A percentile compares a stretch with the other conserved stretches of the same genome.
phyloP scores from a whole-genome alignment of 2,888 invertebrate species.

The Schizaphis graminum region DNA sequence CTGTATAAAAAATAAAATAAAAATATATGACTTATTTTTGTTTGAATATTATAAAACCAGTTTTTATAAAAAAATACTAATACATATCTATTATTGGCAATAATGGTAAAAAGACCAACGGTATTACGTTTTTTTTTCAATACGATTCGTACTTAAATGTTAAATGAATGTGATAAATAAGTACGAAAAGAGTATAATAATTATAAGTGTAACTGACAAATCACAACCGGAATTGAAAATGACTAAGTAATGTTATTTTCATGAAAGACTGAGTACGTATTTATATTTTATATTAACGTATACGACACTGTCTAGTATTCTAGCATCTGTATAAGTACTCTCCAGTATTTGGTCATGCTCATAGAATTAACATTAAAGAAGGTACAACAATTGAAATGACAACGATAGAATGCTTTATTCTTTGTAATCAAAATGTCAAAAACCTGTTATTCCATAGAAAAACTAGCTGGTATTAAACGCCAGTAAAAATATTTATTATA shows the following conservation, averaged over 20 bases:
- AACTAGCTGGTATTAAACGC: background rate
- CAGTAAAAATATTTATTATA: background rate
- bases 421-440: constrained; percentile 27
- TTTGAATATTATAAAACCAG: no score
- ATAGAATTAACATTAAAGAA: constrained; percentile 26
- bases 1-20: no score
- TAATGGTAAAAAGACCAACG: background rate
- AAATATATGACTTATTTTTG: no score
- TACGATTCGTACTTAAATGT: background rate
- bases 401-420: constrained; percentile 21
- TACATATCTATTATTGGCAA: background rate
- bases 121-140: no score
- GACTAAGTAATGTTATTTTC: constrained; percentile 43
- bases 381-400: constrained; percentile 27
- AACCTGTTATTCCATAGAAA: constrained; percentile 25
- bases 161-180: background rate
- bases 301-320: background rate
- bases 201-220: background rate
- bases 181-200: background rate
- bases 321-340: background rate
- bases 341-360: constrained; percentile 32
- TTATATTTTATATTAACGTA: background rate
- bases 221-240: constrained; percentile 21
- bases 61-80: no score
- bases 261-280: background rate